phyloP scores from a whole-genome alignment of 2,888 invertebrate genomes.

The Coecobrya sp. region DNA sequence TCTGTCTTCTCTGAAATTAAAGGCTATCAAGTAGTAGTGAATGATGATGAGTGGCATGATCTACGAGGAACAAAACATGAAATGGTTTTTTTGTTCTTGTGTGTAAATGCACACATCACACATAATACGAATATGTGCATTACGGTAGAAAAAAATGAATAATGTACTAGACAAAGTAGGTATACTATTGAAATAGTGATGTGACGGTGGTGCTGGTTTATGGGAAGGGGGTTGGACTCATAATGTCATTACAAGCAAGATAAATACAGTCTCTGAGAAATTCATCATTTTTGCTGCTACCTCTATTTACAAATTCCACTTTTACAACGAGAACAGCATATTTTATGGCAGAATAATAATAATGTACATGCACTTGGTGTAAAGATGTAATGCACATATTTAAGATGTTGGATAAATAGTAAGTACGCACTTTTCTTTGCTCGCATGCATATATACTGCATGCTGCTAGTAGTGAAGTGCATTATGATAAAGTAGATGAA shows the following conservation, averaged over 20 bases:
- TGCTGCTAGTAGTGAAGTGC: not conserved
- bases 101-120: not conserved
- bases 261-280: conserved; percentile 65
- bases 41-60: conserved; percentile 35
- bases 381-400: not conserved
- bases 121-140: not conserved
- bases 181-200: conserved; percentile 18
- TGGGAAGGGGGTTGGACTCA: conserved; percentile 57
- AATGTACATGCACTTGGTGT: not conserved
- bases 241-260: conserved; percentile 74
- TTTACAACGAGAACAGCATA: conserved; percentile 18
- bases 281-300: conserved; percentile 69
- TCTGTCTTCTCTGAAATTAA: not conserved
- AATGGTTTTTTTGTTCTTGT: not conserved
- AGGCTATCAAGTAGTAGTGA: conserved; percentile 34
- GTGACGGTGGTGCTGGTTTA: not conserved
- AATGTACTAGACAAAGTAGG: not conserved
- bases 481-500: not conserved
- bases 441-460: not conserved
- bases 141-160: not conserved
- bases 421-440: not conserved
- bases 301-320: not conserved
- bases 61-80: not conserved
- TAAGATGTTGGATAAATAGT: not conserved
- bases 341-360: conserved; percentile 38